A percentile compares a stretch with the other conserved stretches of the same genome.
phyloP scores from a whole-genome alignment of 2,888 invertebrate species.

The Enchytraeus crypticus region DNA sequence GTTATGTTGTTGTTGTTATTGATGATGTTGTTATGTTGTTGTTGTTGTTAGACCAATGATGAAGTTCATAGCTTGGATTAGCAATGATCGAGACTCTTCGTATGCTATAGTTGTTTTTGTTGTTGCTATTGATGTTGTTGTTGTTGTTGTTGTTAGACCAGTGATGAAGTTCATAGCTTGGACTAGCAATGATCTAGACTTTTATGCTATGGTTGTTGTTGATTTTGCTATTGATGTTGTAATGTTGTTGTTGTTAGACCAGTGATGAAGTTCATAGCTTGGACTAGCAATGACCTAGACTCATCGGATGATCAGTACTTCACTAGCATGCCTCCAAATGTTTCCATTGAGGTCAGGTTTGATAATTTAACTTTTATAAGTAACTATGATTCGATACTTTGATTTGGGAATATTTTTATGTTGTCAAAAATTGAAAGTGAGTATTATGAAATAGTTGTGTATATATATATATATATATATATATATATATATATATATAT shows the following conservation, averaged over 20 bases:
- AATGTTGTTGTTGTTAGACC: no score
- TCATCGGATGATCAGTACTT: slow-evolving; percentile 22
- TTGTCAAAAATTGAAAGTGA: neutral
- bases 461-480: neutral
- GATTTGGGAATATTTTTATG: neutral
- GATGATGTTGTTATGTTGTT: no score
- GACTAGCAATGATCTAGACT: slow-evolving; percentile 29
- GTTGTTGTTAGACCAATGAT: slow-evolving; percentile 37
- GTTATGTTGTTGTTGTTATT: no score
- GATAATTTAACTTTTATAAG: no score
- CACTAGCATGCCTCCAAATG: slow-evolving; percentile 37
- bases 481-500: slow-evolving; percentile 1
- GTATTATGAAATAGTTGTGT: neutral
- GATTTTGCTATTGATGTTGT: no score
- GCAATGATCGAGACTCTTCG: slow-evolving; percentile 34
- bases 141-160: slow-evolving; percentile 34
- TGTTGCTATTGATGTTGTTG: no score
- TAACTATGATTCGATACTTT: no score
- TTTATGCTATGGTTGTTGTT: no score
- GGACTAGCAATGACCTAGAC: slow-evolving; percentile 40
- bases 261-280: slow-evolving; percentile 42
- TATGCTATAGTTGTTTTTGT: no score
- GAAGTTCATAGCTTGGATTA: slow-evolving; percentile 44
- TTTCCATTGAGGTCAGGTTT: slow-evolving; percentile 40
- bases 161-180: slow-evolving; percentile 43